phyloP scores from a whole-genome alignment of 2,888 invertebrate genomes.

The Callosobruchus maculatus region DNA sequence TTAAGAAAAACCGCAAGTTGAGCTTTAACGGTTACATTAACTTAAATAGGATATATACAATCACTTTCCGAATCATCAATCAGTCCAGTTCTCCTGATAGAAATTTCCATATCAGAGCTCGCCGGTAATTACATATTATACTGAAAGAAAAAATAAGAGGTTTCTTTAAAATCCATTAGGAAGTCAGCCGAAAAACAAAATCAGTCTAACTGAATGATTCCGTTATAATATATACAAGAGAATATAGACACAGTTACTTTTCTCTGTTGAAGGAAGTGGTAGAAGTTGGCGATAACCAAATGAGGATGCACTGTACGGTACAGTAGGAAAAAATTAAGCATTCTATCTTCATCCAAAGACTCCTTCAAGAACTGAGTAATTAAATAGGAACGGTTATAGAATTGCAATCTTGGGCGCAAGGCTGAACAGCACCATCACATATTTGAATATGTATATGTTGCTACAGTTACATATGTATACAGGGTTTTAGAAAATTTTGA shows the following conservation, averaged over 20 bases:
- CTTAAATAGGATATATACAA: too few species aligned
- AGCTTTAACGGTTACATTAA: too few species aligned
- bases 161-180: neutral
- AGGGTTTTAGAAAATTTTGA: too few species aligned
- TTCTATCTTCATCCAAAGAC: neutral
- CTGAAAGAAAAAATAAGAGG: too few species aligned
- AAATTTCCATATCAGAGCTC: too few species aligned
- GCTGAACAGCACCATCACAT: too few species aligned
- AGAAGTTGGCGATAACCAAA: neutral
- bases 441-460: neutral
- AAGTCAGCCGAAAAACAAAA: neutral
- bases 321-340: neutral
- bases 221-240: neutral
- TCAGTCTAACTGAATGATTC: neutral
- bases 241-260: neutral
- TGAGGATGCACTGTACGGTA: neutral
- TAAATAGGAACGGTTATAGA: neutral
- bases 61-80: too few species aligned
- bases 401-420: neutral
- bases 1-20: too few species aligned
- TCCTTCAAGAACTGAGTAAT: neutral
- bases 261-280: neutral
- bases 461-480: neutral
- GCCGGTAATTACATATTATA: too few species aligned
- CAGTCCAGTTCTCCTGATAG: too few species aligned